Percentiles rank a stretch among this genome's conserved stretches.
phyloP scores from a whole-genome alignment of 2,888 invertebrate genomes.

The Syritta pipiens region DNA sequence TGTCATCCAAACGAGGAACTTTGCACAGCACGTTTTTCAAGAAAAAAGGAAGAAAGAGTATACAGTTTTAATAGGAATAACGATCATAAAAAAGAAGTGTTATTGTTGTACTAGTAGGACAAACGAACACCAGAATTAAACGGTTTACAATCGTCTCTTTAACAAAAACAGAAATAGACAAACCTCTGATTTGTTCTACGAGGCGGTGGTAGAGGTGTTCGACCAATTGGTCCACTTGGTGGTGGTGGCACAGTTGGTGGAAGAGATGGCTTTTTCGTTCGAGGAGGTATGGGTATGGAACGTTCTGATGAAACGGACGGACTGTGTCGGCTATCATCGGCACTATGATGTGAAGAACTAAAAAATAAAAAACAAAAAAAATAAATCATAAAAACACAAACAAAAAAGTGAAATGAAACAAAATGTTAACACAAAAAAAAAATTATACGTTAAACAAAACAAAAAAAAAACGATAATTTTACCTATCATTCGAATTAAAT shows the following conservation, averaged over 20 bases:
- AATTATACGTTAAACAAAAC: too few species aligned
- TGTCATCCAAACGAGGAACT: too few species aligned
- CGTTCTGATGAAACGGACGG: conserved; percentile 76
- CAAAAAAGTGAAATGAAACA: conserved; percentile 20
- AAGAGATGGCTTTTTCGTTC: conserved; percentile 74
- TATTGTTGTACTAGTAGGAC: too few species aligned
- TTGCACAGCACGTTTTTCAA: too few species aligned
- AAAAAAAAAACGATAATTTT: conserved; percentile 50
- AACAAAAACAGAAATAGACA: conserved; percentile 68
- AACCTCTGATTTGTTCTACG: conserved; percentile 77
- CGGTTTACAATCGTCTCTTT: conserved; percentile 4
- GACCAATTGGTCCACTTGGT: conserved; percentile 71
- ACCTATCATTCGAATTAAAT: conserved; percentile 73
- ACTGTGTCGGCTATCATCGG: conserved; percentile 75
- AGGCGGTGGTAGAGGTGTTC: conserved; percentile 77
- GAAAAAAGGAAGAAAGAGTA: not conserved
- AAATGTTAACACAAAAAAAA: conserved; percentile 20
- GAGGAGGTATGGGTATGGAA: conserved; percentile 75
- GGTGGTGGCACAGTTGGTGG: conserved; percentile 71
- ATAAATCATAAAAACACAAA: conserved; percentile 16
- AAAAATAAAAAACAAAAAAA: conserved; percentile 41
- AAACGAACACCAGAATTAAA: conserved; percentile 3
- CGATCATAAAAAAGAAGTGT: too few species aligned
- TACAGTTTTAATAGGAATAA: conserved; percentile 7
- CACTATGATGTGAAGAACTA: conserved; percentile 68